These are phyloP conservation scores for Brienomyrus brachyistius DNA, from an alignment of 2,113 vertebrate genomes.

Conservation along the genomic window DNA sequence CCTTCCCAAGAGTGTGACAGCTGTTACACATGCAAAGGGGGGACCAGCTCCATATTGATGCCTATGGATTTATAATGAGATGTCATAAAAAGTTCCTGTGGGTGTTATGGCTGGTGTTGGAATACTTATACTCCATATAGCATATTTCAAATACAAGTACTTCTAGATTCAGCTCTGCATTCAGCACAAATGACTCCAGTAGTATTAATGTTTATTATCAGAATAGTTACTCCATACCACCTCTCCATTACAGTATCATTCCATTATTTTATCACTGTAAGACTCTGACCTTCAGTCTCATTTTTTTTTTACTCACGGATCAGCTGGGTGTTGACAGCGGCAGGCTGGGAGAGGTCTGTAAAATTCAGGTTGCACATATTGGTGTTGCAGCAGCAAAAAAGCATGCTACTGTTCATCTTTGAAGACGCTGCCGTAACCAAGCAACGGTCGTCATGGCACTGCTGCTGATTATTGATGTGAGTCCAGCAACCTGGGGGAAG, in stretches of 20 bases:
- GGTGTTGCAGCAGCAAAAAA: constrained; percentile 86
- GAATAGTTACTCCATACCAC: neutral
- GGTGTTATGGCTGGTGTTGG: neutral
- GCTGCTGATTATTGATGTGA: constrained; percentile 67
- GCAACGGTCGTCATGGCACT: constrained; percentile 77
- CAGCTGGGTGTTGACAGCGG: constrained; percentile 70
- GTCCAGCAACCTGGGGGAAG: constrained; percentile 79
- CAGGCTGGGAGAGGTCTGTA: constrained; percentile 68
- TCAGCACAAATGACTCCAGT: neutral
- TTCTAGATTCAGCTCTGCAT: neutral
- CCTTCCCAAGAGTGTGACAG: no score
- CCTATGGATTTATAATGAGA: neutral
- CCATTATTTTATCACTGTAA: neutral
- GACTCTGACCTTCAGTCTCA: neutral
- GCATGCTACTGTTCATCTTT: constrained; percentile 71
- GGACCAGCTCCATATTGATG: no score
- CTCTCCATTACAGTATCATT: neutral
- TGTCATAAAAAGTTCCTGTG: neutral
- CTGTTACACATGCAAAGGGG: no score
- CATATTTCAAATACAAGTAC: neutral
- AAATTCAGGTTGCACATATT: constrained; percentile 89
- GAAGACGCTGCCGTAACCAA: constrained; percentile 71
- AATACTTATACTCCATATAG: neutral
- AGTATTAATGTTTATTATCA: neutral
- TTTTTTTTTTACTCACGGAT: constrained; percentile 66